Base-by-base conservation (phyloP, 1,140 invertebrate genomes). In the Camponotus floridanus region DNA sequence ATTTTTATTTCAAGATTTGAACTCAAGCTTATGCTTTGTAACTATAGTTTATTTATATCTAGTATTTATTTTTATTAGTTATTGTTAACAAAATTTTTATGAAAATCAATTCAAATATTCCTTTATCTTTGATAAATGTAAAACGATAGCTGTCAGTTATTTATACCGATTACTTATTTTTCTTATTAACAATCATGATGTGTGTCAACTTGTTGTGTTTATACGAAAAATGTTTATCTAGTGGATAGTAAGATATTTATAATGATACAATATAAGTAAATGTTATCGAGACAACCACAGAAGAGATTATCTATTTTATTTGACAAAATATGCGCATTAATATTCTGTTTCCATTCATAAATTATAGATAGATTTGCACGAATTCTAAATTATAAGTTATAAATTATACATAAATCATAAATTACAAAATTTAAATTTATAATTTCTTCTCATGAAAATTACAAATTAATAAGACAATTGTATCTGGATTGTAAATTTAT, bases 141-240 rank as follows among this genome's bases (percentile, higher is more conserved):
- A 68, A 68, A 45, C 26, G 21, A 68, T 8, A 68, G 21, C 15
- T 70, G 7, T 48, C 42, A 70, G 42, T 71, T 26, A 26, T 26
- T 26, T 26, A 39, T 51, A 51, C 11, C 15, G 21, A 70, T 45
- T 51, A 70, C 7, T 4, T 48, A 33, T 71, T 51, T 9, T 71
- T 18, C 31, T 71, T 71, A 71, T 15, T 71, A 48, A 15, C 68
- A 15, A 55, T 51, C 45, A 31, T 71, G 26, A 55, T 71, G 4
- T 71, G 51, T 9, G 15, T 70, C 36, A 26, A n/a, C 21, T 31
- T 13, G 68, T 71, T 31, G 15, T 4, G 4, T 51, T 51, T 51
- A 71, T 18, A 71, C 26, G 6, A 42, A 42, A 76, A 76, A 36
- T 57, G 1, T 26, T 13, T 6, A 51, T 70, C 21, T 70, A 31